Percentiles rank a stretch among this genome's conserved stretches.
Conservation (phyloP, 2,888 invertebrate genomes). For the Tortrix viridana region DNA sequence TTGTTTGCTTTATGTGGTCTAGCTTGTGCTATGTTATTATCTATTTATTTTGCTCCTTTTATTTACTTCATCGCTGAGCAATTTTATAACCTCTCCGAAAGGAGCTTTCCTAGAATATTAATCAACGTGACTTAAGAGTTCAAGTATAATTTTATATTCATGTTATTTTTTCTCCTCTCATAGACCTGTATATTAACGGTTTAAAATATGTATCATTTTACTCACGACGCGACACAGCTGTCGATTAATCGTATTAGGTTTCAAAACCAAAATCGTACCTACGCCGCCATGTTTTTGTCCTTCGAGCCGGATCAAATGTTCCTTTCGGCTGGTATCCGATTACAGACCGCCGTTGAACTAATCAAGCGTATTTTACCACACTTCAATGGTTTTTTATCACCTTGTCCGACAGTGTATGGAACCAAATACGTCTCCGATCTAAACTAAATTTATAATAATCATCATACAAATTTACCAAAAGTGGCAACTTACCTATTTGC, state of each 20-base stretch:
- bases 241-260: constrained; percentile 61
- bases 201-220: constrained; percentile 45
- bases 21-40: constrained; percentile 19
- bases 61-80: background rate
- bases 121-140: constrained; percentile 7
- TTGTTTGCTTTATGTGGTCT: constrained; percentile 11
- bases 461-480: constrained; percentile 25
- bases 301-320: constrained; percentile 57
- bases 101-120: constrained; percentile 14
- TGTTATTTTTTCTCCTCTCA: constrained; percentile 15
- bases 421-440: constrained; percentile 1
- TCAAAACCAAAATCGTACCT: constrained; percentile 57
- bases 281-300: constrained; percentile 53
- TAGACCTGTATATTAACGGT: no score
- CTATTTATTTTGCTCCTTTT: constrained; percentile 12
- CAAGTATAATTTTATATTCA: constrained; percentile 11
- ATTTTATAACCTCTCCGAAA: constrained; percentile 3
- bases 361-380: constrained; percentile 43
- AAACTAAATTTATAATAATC: constrained; percentile 16
- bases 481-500: constrained; percentile 24
- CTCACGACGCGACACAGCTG: constrained; percentile 54
- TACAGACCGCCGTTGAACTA: constrained; percentile 50
- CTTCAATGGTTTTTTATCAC: constrained; percentile 35
- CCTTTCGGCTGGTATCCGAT: constrained; percentile 58
- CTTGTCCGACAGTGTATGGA: constrained; percentile 10